Conservation (phyloP, 1,140 invertebrate species). For the Pseudobourletiella spinata region DNA sequence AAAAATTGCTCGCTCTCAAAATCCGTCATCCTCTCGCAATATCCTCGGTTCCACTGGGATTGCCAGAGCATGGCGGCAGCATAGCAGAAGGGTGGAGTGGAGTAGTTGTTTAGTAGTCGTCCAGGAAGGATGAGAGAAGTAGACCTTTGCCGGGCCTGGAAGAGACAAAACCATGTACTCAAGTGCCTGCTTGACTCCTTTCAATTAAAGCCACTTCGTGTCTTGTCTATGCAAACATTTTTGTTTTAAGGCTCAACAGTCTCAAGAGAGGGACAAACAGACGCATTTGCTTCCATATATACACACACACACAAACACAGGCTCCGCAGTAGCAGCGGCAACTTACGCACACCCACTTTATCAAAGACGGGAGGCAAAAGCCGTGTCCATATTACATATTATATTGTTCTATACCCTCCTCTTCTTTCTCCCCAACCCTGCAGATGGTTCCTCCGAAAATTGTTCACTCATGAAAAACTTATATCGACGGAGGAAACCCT, state of each 20-base stretch:
- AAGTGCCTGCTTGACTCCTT: background rate
- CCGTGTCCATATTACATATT: background rate
- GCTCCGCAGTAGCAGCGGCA: too few relatives aligned
- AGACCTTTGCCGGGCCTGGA: too few relatives aligned
- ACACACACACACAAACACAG: too few relatives aligned
- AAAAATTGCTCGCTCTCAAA: too few relatives aligned
- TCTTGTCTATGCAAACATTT: background rate
- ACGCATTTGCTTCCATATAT: background rate
- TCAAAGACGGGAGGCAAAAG: too few relatives aligned
- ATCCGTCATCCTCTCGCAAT: too few relatives aligned
- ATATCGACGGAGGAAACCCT: background rate
- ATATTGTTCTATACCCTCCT: background rate
- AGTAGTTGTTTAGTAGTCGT: too few relatives aligned
- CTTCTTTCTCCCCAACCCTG: background rate
- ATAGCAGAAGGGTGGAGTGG: too few relatives aligned
- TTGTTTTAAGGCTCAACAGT: constrained; percentile 1
- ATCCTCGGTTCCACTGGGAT: too few relatives aligned
- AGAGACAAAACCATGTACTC: background rate
- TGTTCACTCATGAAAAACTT: background rate
- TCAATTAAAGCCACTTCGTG: background rate
- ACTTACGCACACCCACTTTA: too few relatives aligned
- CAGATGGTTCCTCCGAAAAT: background rate
- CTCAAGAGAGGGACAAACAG: background rate
- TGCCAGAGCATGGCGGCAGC: too few relatives aligned
- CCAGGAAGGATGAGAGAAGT: too few relatives aligned